Percentiles rank a stretch among this genome's conserved stretches.
Conservation (phyloP, 35 echinoderm and acorn worm species). For the Anneissia japonica region DNA sequence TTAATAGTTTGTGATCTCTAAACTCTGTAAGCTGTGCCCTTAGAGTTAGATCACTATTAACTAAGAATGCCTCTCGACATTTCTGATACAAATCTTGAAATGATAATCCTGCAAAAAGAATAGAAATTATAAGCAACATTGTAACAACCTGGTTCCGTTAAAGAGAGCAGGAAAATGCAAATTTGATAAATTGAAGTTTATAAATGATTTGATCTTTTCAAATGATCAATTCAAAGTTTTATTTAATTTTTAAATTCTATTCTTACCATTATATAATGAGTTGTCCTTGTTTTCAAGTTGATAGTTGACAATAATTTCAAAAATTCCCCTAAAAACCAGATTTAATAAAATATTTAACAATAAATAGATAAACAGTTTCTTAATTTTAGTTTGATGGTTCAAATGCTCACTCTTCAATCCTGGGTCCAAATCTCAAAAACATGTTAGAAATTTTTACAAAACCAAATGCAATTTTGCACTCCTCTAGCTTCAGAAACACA, state of each 20-base stretch:
- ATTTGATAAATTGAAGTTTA: too few species aligned
- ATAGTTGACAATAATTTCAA: slow-evolving; percentile 72
- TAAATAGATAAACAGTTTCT: too few species aligned
- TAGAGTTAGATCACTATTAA: slow-evolving; percentile 91
- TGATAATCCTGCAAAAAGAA: slow-evolving; percentile 49
- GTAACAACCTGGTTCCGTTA: not conserved
- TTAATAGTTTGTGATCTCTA: slow-evolving; percentile 89
- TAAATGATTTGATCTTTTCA: too few species aligned
- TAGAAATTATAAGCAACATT: not conserved
- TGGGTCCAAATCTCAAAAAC: too few species aligned
- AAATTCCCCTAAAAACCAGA: slow-evolving; percentile 63
- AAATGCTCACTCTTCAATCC: too few species aligned
- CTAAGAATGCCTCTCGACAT: slow-evolving; percentile 88
- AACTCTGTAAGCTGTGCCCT: slow-evolving; percentile 91
- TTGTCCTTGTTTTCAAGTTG: slow-evolving; percentile 80
- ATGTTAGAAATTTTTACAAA: too few species aligned
- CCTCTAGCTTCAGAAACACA: too few species aligned
- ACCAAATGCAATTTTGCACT: too few species aligned
- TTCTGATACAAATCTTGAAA: slow-evolving; percentile 97
- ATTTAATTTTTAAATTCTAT: too few species aligned
- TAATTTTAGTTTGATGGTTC: too few species aligned
- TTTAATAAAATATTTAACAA: too few species aligned
- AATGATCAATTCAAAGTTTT: too few species aligned
- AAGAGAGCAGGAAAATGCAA: not conserved
- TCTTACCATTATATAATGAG: slow-evolving; percentile 72